phyloP scores from a whole-genome alignment of 2,888 invertebrate species.

The Baronia brevicornis region DNA sequence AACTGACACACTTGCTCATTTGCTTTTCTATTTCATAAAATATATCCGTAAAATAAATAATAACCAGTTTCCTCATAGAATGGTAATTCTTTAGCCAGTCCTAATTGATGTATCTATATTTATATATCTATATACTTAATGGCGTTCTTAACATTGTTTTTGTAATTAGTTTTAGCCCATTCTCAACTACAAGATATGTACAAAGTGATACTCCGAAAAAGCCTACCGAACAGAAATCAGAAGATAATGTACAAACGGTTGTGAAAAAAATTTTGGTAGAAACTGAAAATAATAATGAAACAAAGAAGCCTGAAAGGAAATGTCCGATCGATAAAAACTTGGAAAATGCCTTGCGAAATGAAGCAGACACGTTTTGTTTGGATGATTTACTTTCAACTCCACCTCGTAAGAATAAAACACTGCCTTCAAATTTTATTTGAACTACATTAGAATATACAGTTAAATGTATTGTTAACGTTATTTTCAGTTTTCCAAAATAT shows the following conservation, averaged over 20 bases:
- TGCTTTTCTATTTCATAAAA: too few relatives aligned
- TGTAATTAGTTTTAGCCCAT: constrained; percentile 47
- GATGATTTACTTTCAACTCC: constrained; percentile 49
- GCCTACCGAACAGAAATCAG: constrained; percentile 1
- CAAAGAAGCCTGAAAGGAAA: constrained; percentile 15
- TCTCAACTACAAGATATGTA: constrained; percentile 41
- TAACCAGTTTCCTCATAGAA: neutral
- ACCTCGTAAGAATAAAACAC: constrained; percentile 39
- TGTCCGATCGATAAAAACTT: constrained; percentile 52
- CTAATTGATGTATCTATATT: too few relatives aligned
- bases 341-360: constrained; percentile 43
- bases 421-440: constrained; percentile 1
- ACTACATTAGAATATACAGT: constrained; percentile 10
- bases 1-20: too few relatives aligned
- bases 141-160: constrained; percentile 1
- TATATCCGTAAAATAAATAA: constrained; percentile 2
- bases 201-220: constrained; percentile 32
- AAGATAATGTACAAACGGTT: constrained; percentile 16
- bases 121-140: too few relatives aligned
- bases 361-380: constrained; percentile 33
- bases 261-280: constrained; percentile 16
- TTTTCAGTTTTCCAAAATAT: constrained; percentile 24
- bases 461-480: constrained; percentile 15
- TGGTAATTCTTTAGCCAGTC: too few relatives aligned
- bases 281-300: constrained; percentile 1